Evolutionary conservation across 2,797 vertebrate species (phyloP), one percentile per base, ranked within the genome.

Genomic region (Falco berigora): DNA sequence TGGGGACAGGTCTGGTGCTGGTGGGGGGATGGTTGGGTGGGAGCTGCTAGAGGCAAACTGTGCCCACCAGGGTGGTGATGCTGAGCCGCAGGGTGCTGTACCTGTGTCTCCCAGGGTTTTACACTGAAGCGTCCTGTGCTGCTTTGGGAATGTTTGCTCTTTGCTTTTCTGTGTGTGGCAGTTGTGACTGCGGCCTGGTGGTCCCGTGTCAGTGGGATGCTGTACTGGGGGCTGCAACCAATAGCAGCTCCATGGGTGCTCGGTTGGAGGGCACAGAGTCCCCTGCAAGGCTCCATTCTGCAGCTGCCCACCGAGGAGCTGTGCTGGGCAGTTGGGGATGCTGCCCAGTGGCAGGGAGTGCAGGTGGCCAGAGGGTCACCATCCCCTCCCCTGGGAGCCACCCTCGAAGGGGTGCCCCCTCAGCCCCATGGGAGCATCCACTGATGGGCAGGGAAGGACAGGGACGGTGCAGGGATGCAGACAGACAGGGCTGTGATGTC

Each of bases 401-500:
- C 10, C n/a, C 55, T n/a, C 1, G 4, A 6, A 19, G 78, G 55
- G 44, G 5, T 18, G 55, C 19, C 47, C 38, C 28, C 23, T 38
- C 42, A 30, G 58, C 7, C 0, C 0, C 0, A 0, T 4, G 36
- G 49, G 28, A 30, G 12, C 6, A 0, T 7, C 5, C 0, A 4
- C 40, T 9, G 61, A 8, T 2, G 46, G 19, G 64, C 30, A 12
- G 22, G 21, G 55, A 50, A 67, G 76, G 61, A 7, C 0, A 4
- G 53, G 71, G 25, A 8, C 2, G 2, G 44, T 2, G 1, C 59
- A 4, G 72, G 67, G 62, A 2, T 8, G 63, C 20, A 7, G 50
- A 3, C 15, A 10, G n/a, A 6, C 0, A 30, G 40, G 42, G 27
- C 64, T 30, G 13, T 9, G 1, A 6, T 1, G 14, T 5, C 6